These are phyloP conservation scores for Synanthedon vespiformis DNA, from an alignment of 2,888 invertebrate species.

Conservation along the genomic window DNA sequence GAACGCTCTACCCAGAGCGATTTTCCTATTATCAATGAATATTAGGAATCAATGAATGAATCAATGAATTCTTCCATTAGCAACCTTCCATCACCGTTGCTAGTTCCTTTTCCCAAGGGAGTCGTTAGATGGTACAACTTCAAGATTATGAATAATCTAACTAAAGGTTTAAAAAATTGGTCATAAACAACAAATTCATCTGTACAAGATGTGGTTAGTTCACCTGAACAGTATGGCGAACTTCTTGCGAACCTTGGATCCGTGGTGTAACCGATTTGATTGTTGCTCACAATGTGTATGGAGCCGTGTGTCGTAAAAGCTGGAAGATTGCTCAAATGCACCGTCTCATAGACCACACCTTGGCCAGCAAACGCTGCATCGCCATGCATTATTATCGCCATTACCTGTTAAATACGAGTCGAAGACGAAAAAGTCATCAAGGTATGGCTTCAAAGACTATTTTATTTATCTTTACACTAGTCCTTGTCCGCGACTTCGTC, in stretches of 20 bases:
- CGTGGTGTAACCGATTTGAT: slow-evolving; percentile 92
- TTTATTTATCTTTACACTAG: too few relatives aligned
- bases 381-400: slow-evolving; percentile 77
- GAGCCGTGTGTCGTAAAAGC: slow-evolving; percentile 75
- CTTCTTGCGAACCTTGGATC: slow-evolving; percentile 89
- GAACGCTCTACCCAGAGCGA: too few relatives aligned
- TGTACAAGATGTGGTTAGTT: not conserved
- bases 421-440: too few relatives aligned
- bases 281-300: slow-evolving; percentile 76
- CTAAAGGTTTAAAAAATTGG: not conserved
- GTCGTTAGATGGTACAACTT: too few relatives aligned
- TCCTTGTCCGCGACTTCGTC: too few relatives aligned
- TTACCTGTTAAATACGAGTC: slow-evolving; percentile 38
- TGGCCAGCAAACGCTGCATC: slow-evolving; percentile 77
- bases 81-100: too few relatives aligned
- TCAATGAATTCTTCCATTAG: too few relatives aligned
- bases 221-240: slow-evolving; percentile 87
- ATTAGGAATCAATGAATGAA: too few relatives aligned
- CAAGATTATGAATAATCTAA: not conserved
- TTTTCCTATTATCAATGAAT: too few relatives aligned
- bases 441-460: too few relatives aligned
- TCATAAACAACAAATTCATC: not conserved
- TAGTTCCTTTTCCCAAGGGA: too few relatives aligned
- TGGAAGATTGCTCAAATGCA: slow-evolving; percentile 71
- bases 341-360: slow-evolving; percentile 76